Conservation (phyloP, 2,797 vertebrate species). For the Sebastes matsubarae region DNA sequence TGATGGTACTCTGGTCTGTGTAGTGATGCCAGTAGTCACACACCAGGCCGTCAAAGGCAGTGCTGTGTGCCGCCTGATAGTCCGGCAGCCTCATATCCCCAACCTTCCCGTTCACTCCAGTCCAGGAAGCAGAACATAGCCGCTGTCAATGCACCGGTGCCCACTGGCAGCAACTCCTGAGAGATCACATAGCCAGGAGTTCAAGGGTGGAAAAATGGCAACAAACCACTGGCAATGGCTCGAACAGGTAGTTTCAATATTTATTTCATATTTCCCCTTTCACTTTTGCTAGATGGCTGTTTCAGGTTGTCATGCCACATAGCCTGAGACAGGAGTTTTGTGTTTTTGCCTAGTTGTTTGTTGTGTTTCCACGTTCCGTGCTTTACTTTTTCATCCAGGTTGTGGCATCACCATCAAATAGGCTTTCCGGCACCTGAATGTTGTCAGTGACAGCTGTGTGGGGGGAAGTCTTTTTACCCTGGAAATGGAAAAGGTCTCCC, state of each 20-base stretch:
- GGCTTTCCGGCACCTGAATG: neutral
- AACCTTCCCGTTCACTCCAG: constrained; percentile 38
- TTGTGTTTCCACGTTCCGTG: constrained; percentile 4
- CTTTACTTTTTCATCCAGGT: constrained; percentile 22
- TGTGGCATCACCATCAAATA: constrained; percentile 20
- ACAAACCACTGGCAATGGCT: neutral
- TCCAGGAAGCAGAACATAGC: constrained; percentile 61
- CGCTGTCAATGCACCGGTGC: constrained; percentile 30
- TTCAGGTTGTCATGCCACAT: neutral
- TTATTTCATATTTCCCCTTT: constrained; percentile 16
- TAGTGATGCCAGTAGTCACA: constrained; percentile 79
- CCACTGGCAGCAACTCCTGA: constrained; percentile 54
- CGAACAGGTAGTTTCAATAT: constrained; percentile 15
- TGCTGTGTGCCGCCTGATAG: constrained; percentile 73
- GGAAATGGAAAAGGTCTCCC: constrained; percentile 30
- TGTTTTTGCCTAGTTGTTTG: constrained; percentile 11
- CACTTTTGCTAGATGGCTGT: neutral
- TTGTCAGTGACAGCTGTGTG: constrained; percentile 31
- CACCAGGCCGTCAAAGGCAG: constrained; percentile 74
- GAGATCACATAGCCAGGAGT: constrained; percentile 57
- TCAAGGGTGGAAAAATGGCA: constrained; percentile 51
- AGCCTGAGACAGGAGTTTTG: neutral
- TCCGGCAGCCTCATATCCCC: constrained; percentile 57
- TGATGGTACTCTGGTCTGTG: constrained; percentile 71
- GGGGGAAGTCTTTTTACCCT: neutral